phyloP scores from a whole-genome alignment of 2,888 invertebrate species.

The Callinectes sapidus region DNA sequence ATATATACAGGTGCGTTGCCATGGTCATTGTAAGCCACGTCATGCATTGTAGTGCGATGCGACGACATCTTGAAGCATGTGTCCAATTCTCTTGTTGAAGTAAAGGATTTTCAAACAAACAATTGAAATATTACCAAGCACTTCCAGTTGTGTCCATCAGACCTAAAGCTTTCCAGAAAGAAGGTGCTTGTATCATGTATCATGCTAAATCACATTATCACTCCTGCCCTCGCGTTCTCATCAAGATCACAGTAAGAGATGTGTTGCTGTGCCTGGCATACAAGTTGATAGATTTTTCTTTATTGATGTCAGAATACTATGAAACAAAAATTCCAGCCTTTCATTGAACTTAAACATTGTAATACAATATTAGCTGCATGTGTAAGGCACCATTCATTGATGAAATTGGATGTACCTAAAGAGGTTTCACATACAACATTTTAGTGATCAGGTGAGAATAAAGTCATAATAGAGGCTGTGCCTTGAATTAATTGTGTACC shows the following conservation, averaged over 20 bases:
- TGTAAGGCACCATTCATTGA: not conserved
- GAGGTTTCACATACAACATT: not conserved
- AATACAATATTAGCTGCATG: not conserved
- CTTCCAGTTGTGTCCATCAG: not conserved
- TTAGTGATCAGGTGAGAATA: not conserved
- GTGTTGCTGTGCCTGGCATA: no score
- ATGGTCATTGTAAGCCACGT: constrained; percentile 9
- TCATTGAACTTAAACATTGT: not conserved
- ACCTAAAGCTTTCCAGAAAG: not conserved
- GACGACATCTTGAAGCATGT: not conserved
- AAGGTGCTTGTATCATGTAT: not conserved
- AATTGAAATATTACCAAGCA: not conserved
- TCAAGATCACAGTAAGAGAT: not conserved
- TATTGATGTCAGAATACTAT: not conserved
- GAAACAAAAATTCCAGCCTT: not conserved
- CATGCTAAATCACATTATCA: not conserved
- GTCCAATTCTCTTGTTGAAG: not conserved
- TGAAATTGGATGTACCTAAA: not conserved
- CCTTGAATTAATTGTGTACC: no score
- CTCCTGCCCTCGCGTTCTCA: not conserved
- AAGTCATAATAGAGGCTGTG: not conserved
- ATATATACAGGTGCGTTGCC: constrained; percentile 57
- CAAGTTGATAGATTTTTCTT: no score
- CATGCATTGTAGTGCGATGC: constrained; percentile 6
- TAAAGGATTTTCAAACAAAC: not conserved